These are phyloP conservation scores for Drosophila multiciliata DNA, from an alignment of 2,888 invertebrate species.

Conservation along the genomic window DNA sequence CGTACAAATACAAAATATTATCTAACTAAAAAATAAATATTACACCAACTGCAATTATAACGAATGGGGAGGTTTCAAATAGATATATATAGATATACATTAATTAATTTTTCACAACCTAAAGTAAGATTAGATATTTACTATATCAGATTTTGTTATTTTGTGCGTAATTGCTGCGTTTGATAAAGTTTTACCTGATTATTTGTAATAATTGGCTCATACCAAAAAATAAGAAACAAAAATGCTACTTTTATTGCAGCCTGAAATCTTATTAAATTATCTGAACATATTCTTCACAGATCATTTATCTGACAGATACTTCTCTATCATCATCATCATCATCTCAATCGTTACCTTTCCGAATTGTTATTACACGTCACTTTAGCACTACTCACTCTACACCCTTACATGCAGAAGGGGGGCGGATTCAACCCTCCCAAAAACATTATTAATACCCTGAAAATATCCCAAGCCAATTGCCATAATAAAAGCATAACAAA, in stretches of 20 bases:
- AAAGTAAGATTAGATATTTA: background rate
- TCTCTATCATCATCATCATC: background rate
- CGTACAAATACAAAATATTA: background rate
- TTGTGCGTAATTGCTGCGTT: background rate
- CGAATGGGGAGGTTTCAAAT: background rate
- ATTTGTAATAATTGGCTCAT: background rate
- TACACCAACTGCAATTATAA: background rate
- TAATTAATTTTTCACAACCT: background rate
- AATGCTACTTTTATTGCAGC: background rate
- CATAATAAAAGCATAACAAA: slow-evolving; percentile 69
- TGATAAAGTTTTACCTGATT: background rate
- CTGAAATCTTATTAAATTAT: background rate
- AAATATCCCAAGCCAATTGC: slow-evolving; percentile 19
- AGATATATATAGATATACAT: background rate
- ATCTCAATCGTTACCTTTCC: background rate
- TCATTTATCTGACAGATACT: background rate
- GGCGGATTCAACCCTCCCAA: slow-evolving; percentile 15
- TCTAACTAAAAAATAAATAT: fast-evolving
- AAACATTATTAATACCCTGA: background rate
- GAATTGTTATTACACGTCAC: slow-evolving; percentile 39
- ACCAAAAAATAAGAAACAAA: background rate
- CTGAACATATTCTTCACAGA: background rate
- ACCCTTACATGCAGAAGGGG: slow-evolving; percentile 4
- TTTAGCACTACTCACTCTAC: slow-evolving; percentile 22
- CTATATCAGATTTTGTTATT: background rate